Evolutionary conservation across 1,140 invertebrate species (phyloP).

Genomic region (Drosophila sechellia): DNA sequence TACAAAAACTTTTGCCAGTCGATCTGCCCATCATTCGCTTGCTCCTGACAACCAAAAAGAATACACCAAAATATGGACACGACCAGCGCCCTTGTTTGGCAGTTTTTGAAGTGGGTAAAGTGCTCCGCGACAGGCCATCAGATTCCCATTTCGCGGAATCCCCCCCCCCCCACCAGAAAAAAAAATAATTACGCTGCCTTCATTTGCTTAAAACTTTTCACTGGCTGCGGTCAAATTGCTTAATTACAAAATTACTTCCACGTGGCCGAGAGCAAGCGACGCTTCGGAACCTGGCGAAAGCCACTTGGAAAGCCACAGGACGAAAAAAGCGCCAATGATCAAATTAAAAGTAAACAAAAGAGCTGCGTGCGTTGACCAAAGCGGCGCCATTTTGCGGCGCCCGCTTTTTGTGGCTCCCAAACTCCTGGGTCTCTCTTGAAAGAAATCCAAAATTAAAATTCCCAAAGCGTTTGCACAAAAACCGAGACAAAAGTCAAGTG

Average conservation of each 20-base stretch:
- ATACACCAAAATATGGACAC: not conserved
- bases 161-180: not conserved
- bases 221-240: constrained; percentile 75
- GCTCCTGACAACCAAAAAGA: constrained; percentile 47
- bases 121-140: constrained; percentile 37
- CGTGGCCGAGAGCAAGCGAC: constrained; percentile 26
- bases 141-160: constrained; percentile 33
- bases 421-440: constrained; percentile 35
- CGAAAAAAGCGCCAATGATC: constrained; percentile 45
- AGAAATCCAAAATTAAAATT: constrained; percentile 81
- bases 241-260: constrained; percentile 79
- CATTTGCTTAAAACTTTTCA: constrained; percentile 76
- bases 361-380: constrained; percentile 71
- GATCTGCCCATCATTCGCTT: constrained; percentile 36
- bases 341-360: constrained; percentile 84
- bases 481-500: constrained; percentile 70
- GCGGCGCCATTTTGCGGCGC: constrained; percentile 73
- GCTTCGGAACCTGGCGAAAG: constrained; percentile 36
- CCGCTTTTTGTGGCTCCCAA: constrained; percentile 49
- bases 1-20: constrained; percentile 62
- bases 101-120: constrained; percentile 65
- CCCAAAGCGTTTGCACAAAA: constrained; percentile 67
- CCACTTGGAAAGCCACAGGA: constrained; percentile 20
- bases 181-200: constrained; percentile 74
- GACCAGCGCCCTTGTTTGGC: constrained; percentile 25